These are phyloP conservation scores for Drepana falcataria DNA, from an alignment of 2,888 invertebrate genomes.

Conservation along the genomic window DNA sequence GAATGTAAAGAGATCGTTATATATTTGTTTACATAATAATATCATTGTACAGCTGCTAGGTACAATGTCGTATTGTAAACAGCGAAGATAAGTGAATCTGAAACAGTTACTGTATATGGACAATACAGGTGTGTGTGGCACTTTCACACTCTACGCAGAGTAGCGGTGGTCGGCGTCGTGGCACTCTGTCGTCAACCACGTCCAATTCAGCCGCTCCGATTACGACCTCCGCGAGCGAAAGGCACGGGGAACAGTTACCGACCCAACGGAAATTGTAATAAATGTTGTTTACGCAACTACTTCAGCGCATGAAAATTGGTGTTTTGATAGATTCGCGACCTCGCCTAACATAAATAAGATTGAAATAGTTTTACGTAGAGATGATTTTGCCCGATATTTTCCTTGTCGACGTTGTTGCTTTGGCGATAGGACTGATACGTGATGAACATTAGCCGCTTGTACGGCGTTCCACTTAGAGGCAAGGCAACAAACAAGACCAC, in stretches of 20 bases:
- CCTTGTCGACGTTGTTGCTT: conserved; percentile 4
- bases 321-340: conserved; percentile 12
- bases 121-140: conserved; percentile 52
- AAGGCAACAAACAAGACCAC: conserved; percentile 25
- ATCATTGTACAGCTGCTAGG: conserved; percentile 10
- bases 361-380: conserved; percentile 1
- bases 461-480: conserved; percentile 52
- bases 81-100: conserved; percentile 51
- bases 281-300: neutral
- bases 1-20: neutral
- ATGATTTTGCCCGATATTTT: neutral
- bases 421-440: conserved; percentile 14
- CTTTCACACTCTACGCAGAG: conserved; percentile 58
- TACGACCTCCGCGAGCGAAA: conserved; percentile 39
- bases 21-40: conserved; percentile 3
- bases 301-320: neutral
- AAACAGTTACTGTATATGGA: conserved; percentile 46
- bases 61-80: conserved; percentile 36
- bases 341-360: conserved; percentile 6
- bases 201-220: conserved; percentile 34
- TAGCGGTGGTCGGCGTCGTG: conserved; percentile 2
- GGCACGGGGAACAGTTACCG: conserved; percentile 22
- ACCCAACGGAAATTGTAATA: conserved; percentile 36
- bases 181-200: conserved; percentile 14
- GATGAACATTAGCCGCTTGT: conserved; percentile 26